A percentile compares a stretch with the other conserved stretches of the same genome.
phyloP scores from a whole-genome alignment of 2,797 vertebrate genomes.

The Lagocephalus sceleratus region DNA sequence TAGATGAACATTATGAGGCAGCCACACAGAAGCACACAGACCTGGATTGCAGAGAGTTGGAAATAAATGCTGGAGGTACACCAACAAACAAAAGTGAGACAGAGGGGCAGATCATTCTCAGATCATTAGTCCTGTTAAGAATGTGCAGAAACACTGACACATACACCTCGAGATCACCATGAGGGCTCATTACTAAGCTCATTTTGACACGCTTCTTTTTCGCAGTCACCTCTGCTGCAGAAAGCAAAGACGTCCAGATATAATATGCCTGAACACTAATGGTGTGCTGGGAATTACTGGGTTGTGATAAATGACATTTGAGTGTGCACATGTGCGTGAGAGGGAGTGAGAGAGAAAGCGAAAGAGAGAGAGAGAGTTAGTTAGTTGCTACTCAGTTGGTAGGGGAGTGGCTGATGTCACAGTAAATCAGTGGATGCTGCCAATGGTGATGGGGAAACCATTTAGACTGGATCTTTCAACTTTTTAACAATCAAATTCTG shows the following conservation, averaged over 20 bases:
- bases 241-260: constrained; percentile 78
- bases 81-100: constrained; percentile 29
- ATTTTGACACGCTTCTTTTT: constrained; percentile 55
- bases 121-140: constrained; percentile 14
- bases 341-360: too few species aligned
- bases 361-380: constrained; percentile 5
- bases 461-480: constrained; percentile 49
- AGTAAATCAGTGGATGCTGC: constrained; percentile 73
- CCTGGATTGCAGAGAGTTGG: background rate
- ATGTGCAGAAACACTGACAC: constrained; percentile 19
- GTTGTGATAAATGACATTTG: constrained; percentile 39
- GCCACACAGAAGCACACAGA: background rate
- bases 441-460: constrained; percentile 46
- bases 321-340: constrained; percentile 10
- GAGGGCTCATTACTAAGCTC: constrained; percentile 87
- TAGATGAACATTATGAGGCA: constrained; percentile 22
- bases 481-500: background rate
- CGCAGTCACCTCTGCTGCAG: constrained; percentile 68
- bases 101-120: constrained; percentile 28
- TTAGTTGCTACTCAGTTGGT: constrained; percentile 67
- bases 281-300: constrained; percentile 69
- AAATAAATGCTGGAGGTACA: constrained; percentile 25
- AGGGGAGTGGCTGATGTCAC: constrained; percentile 75
- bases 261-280: constrained; percentile 84
- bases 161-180: constrained; percentile 68